phyloP scores from a whole-genome alignment of 1,140 invertebrate species.

The Marisa cornuarietis region DNA sequence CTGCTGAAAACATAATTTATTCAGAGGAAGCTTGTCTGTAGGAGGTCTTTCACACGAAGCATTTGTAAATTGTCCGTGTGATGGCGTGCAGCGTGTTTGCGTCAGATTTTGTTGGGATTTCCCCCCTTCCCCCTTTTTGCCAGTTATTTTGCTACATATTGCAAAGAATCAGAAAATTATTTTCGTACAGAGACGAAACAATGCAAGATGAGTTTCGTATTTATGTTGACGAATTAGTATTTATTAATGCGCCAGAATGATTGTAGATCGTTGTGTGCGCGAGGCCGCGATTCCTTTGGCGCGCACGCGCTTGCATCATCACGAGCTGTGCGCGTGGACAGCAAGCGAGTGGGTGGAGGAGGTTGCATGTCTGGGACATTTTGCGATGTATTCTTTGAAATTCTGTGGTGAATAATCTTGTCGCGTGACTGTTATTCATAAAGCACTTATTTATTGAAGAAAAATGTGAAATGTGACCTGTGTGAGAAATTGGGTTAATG shows the following conservation, averaged over 20 bases:
- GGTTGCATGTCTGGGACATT: not conserved
- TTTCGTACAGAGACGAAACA: not conserved
- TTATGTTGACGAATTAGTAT: not conserved
- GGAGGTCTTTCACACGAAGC: not conserved
- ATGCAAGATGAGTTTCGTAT: slow-evolving; percentile 6
- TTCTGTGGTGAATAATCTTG: not conserved
- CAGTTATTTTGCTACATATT: slow-evolving; percentile 1
- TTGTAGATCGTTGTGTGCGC: not conserved
- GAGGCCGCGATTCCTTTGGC: not conserved
- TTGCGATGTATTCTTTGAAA: not conserved
- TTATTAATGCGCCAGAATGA: slow-evolving; percentile 8
- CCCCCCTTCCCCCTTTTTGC: not conserved
- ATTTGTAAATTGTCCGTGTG: not conserved
- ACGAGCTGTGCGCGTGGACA: not conserved
- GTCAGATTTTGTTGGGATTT: not conserved
- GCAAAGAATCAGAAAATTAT: slow-evolving; percentile 13
- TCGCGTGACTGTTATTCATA: not conserved
- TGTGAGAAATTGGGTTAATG: too few species aligned
- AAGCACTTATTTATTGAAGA: not conserved
- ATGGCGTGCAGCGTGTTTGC: not conserved
- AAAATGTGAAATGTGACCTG: not conserved
- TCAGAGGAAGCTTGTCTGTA: not conserved
- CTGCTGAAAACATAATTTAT: slow-evolving; percentile 2
- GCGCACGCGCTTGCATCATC: slow-evolving; percentile 16
- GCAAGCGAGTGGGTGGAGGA: not conserved